Evolutionary conservation across 2,113 vertebrate species (phyloP).

Genomic region (Mionectes macconnelli): DNA sequence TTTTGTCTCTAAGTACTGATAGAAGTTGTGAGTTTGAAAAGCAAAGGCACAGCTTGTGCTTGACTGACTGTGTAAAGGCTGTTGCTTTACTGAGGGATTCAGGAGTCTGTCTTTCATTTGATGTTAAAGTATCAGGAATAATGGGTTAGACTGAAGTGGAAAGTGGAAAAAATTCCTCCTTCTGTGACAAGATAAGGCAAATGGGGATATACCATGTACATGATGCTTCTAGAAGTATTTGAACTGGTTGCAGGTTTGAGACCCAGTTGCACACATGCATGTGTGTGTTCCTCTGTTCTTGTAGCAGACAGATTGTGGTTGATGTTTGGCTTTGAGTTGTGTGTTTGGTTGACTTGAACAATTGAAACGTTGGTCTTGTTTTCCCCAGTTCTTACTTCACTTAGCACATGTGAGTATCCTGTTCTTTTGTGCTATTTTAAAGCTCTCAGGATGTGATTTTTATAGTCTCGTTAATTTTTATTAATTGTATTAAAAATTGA

Average conservation of each 20-base stretch:
- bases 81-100: neutral
- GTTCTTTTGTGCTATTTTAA: neutral
- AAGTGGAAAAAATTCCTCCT: neutral
- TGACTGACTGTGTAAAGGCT: neutral
- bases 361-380: neutral
- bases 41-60: neutral
- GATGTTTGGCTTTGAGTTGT: neutral
- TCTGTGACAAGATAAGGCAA: neutral
- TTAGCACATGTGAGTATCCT: neutral
- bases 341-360: neutral
- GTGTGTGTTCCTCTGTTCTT: neutral
- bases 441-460: neutral
- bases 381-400: neutral
- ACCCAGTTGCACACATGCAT: accelerated
- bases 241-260: neutral
- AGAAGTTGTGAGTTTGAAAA: neutral
- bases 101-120: neutral
- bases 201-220: accelerated
- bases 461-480: neutral
- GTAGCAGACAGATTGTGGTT: neutral
- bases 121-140: neutral
- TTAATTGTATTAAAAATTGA: neutral
- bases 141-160: neutral
- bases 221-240: neutral
- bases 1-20: neutral